These are phyloP conservation scores for Azorinus chamasolen DNA, from an alignment of 2,888 invertebrate genomes.

Conservation along the genomic window DNA sequence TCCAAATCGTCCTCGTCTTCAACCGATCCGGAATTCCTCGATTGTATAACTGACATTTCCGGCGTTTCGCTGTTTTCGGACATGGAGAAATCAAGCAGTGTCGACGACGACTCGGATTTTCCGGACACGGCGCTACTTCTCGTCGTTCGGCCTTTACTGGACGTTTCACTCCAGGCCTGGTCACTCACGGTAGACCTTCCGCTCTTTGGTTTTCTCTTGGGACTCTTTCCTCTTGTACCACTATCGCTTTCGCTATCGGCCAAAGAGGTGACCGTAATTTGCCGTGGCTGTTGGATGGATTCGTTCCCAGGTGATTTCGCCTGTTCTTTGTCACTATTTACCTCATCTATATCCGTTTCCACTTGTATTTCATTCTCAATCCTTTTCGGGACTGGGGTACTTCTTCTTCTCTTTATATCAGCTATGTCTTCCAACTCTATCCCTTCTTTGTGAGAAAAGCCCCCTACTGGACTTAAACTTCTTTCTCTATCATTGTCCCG, in stretches of 20 bases:
- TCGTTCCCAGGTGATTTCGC: too few species aligned
- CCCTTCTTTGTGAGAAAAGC: conserved; percentile 15
- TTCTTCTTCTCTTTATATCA: background rate
- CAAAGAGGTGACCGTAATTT: too few species aligned
- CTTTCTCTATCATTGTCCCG: conserved; percentile 14
- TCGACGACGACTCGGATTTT: background rate
- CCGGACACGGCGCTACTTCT: too few species aligned
- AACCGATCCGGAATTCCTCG: conserved; percentile 2
- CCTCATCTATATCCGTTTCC: background rate
- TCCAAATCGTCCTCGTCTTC: conserved; percentile 34
- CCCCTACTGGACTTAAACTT: conserved; percentile 42
- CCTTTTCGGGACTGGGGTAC: background rate
- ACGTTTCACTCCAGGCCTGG: too few species aligned
- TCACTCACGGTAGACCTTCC: too few species aligned
- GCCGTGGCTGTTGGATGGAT: too few species aligned
- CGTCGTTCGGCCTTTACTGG: too few species aligned
- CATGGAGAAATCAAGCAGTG: conserved; percentile 13
- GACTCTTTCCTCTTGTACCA: too few species aligned
- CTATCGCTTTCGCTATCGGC: too few species aligned
- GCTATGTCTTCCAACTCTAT: conserved; percentile 45
- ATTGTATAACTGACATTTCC: conserved; percentile 5
- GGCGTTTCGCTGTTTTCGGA: conserved; percentile 20
- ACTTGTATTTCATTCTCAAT: conserved; percentile 13
- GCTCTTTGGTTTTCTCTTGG: too few species aligned
- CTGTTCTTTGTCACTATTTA: too few species aligned